Percentiles rank a stretch among this genome's conserved stretches.
phyloP scores from a whole-genome alignment of 2,797 vertebrate genomes.

The Tolypeutes matacus region DNA sequence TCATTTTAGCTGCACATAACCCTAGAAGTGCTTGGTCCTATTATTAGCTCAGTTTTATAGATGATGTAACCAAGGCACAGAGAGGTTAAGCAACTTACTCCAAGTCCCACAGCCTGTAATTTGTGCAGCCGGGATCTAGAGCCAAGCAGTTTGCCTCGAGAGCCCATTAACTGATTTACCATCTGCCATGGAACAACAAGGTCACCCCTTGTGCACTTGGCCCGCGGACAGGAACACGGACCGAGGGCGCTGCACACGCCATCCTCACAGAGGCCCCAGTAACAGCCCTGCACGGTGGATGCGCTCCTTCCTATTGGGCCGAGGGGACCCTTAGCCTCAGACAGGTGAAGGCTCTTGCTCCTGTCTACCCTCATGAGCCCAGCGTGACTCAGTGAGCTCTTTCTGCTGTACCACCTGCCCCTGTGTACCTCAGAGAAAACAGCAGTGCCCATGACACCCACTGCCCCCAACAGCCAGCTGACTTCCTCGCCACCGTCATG shows the following conservation, averaged over 20 bases:
- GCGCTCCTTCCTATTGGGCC: background rate
- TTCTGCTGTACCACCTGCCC: background rate
- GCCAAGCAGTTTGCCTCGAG: background rate
- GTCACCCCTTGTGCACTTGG: background rate
- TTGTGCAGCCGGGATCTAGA: conserved; percentile 34
- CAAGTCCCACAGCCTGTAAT: conserved; percentile 56
- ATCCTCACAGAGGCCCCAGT: background rate
- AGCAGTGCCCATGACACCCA: too few species aligned
- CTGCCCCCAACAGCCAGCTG: background rate
- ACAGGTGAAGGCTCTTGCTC: background rate
- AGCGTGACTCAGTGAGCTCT: background rate
- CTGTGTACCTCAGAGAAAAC: background rate
- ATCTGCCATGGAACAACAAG: background rate
- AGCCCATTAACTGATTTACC: conserved; percentile 35
- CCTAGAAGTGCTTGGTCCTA: background rate
- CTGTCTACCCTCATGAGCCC: background rate
- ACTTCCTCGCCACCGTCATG: accelerated
- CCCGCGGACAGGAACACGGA: background rate
- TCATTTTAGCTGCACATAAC: conserved; percentile 6
- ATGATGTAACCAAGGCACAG: conserved; percentile 17
- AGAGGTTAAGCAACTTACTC: conserved; percentile 56
- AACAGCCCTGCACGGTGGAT: background rate
- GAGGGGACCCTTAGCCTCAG: background rate
- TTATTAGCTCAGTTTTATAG: conserved; percentile 49
- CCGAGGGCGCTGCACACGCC: background rate